Evolutionary conservation across 1,140 invertebrate species (phyloP).

Genomic region (Bombus cullumanus): DNA sequence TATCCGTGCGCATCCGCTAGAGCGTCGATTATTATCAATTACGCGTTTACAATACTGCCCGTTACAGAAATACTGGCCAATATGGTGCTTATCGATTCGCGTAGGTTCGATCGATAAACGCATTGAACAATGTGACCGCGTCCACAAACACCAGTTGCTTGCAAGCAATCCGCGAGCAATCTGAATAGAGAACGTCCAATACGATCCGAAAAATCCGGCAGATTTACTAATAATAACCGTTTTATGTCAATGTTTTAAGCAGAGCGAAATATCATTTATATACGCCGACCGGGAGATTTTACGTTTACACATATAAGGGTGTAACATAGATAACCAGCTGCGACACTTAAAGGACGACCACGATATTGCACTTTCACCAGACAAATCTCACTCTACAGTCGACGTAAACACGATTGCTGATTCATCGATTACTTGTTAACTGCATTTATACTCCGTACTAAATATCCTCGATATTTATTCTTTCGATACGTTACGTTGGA

Average conservation of each 20-base stretch:
- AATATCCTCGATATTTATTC: background rate
- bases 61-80: background rate
- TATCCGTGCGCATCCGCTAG: background rate
- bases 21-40: slow-evolving; percentile 35
- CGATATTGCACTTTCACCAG: slow-evolving; percentile 61
- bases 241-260: background rate
- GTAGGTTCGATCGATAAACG: slow-evolving; percentile 5
- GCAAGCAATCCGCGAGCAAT: slow-evolving; percentile 42
- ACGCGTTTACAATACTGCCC: background rate
- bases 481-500: background rate
- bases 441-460: background rate
- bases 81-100: slow-evolving; percentile 15
- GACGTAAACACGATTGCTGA: background rate
- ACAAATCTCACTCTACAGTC: slow-evolving; percentile 26
- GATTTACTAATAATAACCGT: background rate
- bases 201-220: background rate
- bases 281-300: background rate
- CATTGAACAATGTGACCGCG: slow-evolving; percentile 9
- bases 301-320: background rate
- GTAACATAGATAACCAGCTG: background rate
- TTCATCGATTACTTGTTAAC: background rate
- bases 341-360: slow-evolving; percentile 49
- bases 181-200: slow-evolving; percentile 3
- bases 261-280: background rate
- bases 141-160: slow-evolving; percentile 69